These are phyloP conservation scores for Cephalopholis sonnerati DNA, from an alignment of 2,113 vertebrate genomes.

Conservation along the genomic window DNA sequence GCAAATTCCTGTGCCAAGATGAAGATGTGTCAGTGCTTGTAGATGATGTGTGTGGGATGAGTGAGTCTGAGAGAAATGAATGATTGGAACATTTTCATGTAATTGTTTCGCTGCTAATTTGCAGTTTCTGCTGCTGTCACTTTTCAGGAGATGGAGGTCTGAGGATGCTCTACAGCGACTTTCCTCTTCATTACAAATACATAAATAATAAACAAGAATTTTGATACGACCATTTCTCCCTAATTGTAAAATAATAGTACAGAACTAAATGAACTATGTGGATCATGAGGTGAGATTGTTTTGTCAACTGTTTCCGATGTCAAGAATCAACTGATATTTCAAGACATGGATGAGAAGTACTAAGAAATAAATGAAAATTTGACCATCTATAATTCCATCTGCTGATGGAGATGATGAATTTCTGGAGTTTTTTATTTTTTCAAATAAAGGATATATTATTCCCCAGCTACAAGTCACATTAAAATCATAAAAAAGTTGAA, in stretches of 20 bases:
- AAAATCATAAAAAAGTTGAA: not conserved
- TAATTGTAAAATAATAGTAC: not conserved
- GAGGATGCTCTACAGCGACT: not conserved
- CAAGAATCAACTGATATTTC: not conserved
- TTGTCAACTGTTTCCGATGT: not conserved
- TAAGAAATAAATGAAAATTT: too few species aligned
- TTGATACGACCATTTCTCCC: not conserved
- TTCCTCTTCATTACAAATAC: not conserved
- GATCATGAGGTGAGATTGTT: not conserved
- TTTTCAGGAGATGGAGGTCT: conserved; percentile 1
- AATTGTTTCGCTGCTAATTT: conserved; percentile 42
- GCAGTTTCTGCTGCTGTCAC: conserved; percentile 7
- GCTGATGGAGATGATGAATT: conserved; percentile 3
- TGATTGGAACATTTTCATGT: conserved; percentile 42
- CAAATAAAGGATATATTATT: not conserved
- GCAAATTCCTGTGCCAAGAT: conserved; percentile 55
- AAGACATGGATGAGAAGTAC: not conserved
- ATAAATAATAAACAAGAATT: not conserved
- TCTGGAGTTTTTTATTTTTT: too few species aligned
- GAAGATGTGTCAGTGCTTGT: conserved; percentile 52
- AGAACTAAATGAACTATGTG: not conserved
- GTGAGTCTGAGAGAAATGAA: conserved; percentile 52
- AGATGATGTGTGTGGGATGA: conserved; percentile 61
- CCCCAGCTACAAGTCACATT: not conserved
- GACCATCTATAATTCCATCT: not conserved